Evolutionary conservation across 1,140 invertebrate genomes (phyloP), one percentile per base, ranked within the genome.

Genomic region (Centruroides sculpturatus): DNA sequence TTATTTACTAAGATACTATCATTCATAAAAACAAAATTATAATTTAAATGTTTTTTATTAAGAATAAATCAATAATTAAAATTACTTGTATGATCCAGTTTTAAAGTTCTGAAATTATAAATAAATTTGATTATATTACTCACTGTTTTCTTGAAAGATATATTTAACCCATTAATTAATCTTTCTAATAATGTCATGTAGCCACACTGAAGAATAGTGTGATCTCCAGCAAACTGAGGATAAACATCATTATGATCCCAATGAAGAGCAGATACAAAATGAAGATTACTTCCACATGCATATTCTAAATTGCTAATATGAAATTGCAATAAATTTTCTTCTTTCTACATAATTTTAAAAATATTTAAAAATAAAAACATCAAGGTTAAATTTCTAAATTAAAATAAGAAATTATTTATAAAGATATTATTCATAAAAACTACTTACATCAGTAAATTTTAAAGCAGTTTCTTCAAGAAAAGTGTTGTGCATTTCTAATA

Each of bases 171-270:
- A 41, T 41, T 41, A 41, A 41, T 41, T 41, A 8, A 5, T 60
- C 64, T 66, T 7, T 68, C 35, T 6, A 74, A 41, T 10, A 72
- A 55, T 3, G 63, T 59, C 10, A 59, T 59, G 58, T 68, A 71
- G 3, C 73, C 72, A 46, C 63, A 56, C 10, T 64, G 58, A 5
- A 77, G 47, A 0, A 75, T 51, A 3, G 73, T 66, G 47, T 73
- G 71, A 11, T 67, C 64, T 3, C 74, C 75, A 52, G 67, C 68
- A 65, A 77, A 76, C 65, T 76, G 74, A 41, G 70, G 71, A 60
- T 71, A 67, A 6, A 64, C 66, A 55, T 77, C 75, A 59, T 76
- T 76, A 55, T 76, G 75, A 63, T 77, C 75, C 75, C 76, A 77
- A 63, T 71, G 61, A 9, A 73, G 60, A 1, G 74, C 66, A 1